A percentile compares a stretch with the other conserved stretches of the same genome.
These are phyloP conservation scores for Tetragonisca angustula DNA, from an alignment of 2,888 invertebrate genomes.

Conservation along the genomic window DNA sequence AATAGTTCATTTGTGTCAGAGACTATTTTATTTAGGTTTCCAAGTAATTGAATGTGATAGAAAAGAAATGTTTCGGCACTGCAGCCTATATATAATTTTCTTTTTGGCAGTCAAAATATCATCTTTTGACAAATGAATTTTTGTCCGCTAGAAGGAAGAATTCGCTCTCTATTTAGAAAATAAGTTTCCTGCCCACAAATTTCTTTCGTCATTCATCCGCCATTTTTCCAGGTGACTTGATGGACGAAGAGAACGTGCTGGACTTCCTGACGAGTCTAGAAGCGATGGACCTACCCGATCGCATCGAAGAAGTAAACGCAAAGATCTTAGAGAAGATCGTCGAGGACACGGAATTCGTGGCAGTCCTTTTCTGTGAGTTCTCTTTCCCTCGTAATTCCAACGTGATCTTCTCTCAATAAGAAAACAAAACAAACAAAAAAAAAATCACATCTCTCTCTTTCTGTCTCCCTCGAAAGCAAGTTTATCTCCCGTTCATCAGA, in stretches of 20 bases:
- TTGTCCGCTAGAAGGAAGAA: not conserved
- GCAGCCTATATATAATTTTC: not conserved
- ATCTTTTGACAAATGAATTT: not conserved
- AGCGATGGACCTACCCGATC: slow-evolving; percentile 97
- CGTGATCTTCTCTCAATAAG: not conserved
- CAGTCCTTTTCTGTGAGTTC: slow-evolving; percentile 97
- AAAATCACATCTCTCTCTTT: not conserved
- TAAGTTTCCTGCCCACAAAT: not conserved
- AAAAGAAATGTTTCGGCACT: not conserved
- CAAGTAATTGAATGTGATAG: not conserved
- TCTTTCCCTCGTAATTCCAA: slow-evolving; percentile 43
- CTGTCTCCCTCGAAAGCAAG: slow-evolving; percentile 11
- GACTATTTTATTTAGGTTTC: not conserved
- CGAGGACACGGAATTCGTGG: slow-evolving; percentile 95
- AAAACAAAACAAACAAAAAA: not conserved
- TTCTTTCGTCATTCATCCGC: not conserved
- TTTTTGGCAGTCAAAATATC: not conserved
- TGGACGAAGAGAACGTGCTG: slow-evolving; percentile 97
- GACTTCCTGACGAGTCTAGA: slow-evolving; percentile 97
- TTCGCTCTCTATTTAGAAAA: not conserved
- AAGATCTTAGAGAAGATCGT: slow-evolving; percentile 95
- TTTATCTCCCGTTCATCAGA: slow-evolving; percentile 13
- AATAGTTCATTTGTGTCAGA: no score
- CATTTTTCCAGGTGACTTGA: slow-evolving; percentile 91
- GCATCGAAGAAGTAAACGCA: slow-evolving; percentile 97